Evolutionary conservation across 1,140 invertebrate genomes (phyloP), one percentile per base, ranked within the genome.

Genomic region (Heliconius hermathena): DNA sequence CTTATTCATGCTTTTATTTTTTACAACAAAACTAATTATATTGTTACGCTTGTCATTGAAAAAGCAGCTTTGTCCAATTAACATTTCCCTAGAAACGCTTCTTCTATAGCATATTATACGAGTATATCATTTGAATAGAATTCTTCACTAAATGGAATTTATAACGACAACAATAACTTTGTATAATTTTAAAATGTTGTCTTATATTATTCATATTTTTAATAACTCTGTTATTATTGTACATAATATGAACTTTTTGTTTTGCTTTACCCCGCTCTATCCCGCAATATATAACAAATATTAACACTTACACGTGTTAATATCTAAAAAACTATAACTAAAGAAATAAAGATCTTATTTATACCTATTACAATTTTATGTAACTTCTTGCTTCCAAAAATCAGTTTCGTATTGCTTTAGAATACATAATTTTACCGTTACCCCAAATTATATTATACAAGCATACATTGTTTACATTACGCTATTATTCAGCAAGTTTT

Each of bases 11-110:
- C 8, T 66, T 66, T 66, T 66, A 66, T 66, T 26, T 29, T 66
- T 22, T n/a, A 22, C 57, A n/a, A 60, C 60, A 29, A 26, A 29
- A 26, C 22, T 66, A 66, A 26, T 66, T 66, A 66, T 66, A 29
- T 66, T 66, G 60, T 66, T 66, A 26, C 22, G 60, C 60, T 26
- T 66, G 60, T 66, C 22, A 66, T 66, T 66, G 60, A 66, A 66
- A 57, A 66, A 66, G 60, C 60, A 16, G 60, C 60, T 66, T 66
- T 66, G 60, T 29, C 60, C 60, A 66, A 66, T 66, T 66, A 66
- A 66, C 20, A 66, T 66, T 66, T 16, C n/a, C 60, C 60, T 66
- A 26, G 60, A 66, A 66, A 66, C 60, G 22, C 9, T 66, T 26
- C 60, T 66, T 66, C 11, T 66, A 6, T 9, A 66, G 60, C 11